Percentiles rank a stretch among this genome's conserved stretches.
Conservation (phyloP, 2,888 invertebrate species). For the Nycteola revayana region DNA sequence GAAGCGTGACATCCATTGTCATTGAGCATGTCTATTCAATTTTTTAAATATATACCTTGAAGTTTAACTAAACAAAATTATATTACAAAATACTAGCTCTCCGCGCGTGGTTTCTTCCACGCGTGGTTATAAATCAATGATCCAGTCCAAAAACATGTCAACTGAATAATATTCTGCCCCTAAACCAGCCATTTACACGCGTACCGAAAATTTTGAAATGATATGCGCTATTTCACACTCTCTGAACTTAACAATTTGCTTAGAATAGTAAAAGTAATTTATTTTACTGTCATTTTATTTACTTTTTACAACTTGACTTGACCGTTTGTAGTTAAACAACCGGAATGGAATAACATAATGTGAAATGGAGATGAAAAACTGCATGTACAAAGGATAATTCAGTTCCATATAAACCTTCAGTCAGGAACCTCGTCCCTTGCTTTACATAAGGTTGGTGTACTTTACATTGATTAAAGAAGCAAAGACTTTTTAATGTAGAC, state of each 20-base stretch:
- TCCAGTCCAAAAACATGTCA: too few relatives aligned
- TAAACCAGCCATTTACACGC: too few relatives aligned
- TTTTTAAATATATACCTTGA: too few relatives aligned
- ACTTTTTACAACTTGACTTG: conserved; percentile 49
- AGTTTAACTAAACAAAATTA: too few relatives aligned
- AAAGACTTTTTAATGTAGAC: conserved; percentile 16
- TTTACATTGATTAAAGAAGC: conserved; percentile 23
- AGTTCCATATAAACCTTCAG: conserved; percentile 35
- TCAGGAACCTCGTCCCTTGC: conserved; percentile 23
- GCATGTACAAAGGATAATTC: conserved; percentile 32
- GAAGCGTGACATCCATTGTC: too few relatives aligned
- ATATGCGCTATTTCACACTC: too few relatives aligned
- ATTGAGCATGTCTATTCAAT: too few relatives aligned
- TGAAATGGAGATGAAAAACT: conserved; percentile 49
- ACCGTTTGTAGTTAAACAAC: conserved; percentile 51
- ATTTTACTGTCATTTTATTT: conserved; percentile 55
- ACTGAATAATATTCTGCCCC: too few relatives aligned
- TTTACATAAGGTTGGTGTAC: conserved; percentile 25
- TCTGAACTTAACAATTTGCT: conserved; percentile 56
- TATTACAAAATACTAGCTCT: too few relatives aligned
- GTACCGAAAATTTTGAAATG: too few relatives aligned
- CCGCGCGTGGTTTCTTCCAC: too few relatives aligned
- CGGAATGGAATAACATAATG: conserved; percentile 53
- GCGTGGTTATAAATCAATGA: too few relatives aligned
- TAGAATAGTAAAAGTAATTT: conserved; percentile 41